Conservation (phyloP, 1,140 invertebrate species). For the Subanguina moxae region DNA sequence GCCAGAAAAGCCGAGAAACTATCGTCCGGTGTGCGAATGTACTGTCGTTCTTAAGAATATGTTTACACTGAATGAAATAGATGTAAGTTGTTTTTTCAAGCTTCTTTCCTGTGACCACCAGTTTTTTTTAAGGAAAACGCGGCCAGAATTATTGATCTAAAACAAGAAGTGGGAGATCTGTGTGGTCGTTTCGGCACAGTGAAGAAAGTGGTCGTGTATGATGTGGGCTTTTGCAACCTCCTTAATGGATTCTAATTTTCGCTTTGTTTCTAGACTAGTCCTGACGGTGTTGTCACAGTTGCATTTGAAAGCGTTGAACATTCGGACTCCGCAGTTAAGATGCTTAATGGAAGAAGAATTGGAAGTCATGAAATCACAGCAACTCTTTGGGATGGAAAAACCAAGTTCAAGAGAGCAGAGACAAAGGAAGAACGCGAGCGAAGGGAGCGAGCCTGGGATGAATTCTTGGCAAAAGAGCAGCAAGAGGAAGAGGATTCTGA, state of each 20-base stretch:
- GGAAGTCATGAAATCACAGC: conserved; percentile 77
- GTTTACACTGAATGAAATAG: conserved; percentile 83
- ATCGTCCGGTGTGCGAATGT: conserved; percentile 79
- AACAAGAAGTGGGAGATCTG: conserved; percentile 82
- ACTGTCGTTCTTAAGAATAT: conserved; percentile 90
- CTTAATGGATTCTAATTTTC: background rate
- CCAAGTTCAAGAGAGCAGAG: conserved; percentile 78
- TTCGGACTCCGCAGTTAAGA: conserved; percentile 80
- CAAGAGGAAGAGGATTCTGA: conserved; percentile 24
- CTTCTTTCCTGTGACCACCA: background rate
- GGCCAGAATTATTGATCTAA: conserved; percentile 79
- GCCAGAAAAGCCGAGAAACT: conserved; percentile 79
- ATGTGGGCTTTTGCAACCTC: conserved; percentile 70
- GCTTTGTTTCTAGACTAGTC: conserved; percentile 72
- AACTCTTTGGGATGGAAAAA: conserved; percentile 88
- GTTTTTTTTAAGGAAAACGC: conserved; percentile 68
- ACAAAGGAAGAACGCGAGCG: conserved; percentile 79
- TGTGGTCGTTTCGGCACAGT: conserved; percentile 86
- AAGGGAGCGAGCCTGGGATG: conserved; percentile 80
- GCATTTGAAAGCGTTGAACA: conserved; percentile 82
- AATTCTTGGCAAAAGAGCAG: conserved; percentile 63
- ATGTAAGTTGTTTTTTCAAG: conserved; percentile 61
- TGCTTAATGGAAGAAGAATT: conserved; percentile 88
- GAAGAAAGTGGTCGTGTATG: conserved; percentile 83
- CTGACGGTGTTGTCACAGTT: conserved; percentile 86